Conservation (phyloP, 2,797 vertebrate genomes). For the Adrianichthys oophorus region DNA sequence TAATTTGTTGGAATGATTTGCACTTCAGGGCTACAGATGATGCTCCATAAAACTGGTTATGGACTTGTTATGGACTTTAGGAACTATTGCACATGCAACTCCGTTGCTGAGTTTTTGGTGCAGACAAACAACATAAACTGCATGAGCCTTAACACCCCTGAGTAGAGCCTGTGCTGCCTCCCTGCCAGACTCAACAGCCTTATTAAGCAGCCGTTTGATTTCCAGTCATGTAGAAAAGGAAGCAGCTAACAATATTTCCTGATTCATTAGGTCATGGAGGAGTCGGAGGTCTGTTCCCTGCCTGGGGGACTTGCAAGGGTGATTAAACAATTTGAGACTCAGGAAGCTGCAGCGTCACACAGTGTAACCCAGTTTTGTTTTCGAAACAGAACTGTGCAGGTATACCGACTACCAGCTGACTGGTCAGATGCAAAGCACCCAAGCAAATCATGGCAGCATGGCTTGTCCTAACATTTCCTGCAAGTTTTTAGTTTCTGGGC, state of each 20-base stretch:
- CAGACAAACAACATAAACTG: slow-evolving; percentile 4
- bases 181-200: slow-evolving; percentile 31
- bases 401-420: slow-evolving; percentile 48
- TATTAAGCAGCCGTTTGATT: slow-evolving; percentile 56
- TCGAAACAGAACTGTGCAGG: slow-evolving; percentile 85
- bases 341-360: slow-evolving; percentile 76
- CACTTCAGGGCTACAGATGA: neutral
- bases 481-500: slow-evolving; percentile 35
- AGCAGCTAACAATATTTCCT: slow-evolving; percentile 69
- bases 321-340: slow-evolving; percentile 91
- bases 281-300: slow-evolving; percentile 85
- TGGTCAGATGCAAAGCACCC: slow-evolving; percentile 31
- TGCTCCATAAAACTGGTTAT: slow-evolving; percentile 19
- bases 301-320: slow-evolving; percentile 90
- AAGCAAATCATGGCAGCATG: slow-evolving; percentile 21
- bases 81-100: slow-evolving; percentile 10
- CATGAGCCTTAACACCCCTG: slow-evolving; percentile 6
- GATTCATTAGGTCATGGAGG: slow-evolving; percentile 86
- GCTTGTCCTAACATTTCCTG: slow-evolving; percentile 29
- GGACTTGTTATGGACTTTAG: slow-evolving; percentile 9
- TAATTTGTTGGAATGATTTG: too few relatives aligned
- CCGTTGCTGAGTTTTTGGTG: slow-evolving; percentile 6
- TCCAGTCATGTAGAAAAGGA: slow-evolving; percentile 53
- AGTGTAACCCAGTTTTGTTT: slow-evolving; percentile 84
- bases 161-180: slow-evolving; percentile 16